Evolutionary conservation across 1,140 invertebrate species (phyloP), one percentile per base, ranked within the genome.

Genomic region (Conus betulinus): DNA sequence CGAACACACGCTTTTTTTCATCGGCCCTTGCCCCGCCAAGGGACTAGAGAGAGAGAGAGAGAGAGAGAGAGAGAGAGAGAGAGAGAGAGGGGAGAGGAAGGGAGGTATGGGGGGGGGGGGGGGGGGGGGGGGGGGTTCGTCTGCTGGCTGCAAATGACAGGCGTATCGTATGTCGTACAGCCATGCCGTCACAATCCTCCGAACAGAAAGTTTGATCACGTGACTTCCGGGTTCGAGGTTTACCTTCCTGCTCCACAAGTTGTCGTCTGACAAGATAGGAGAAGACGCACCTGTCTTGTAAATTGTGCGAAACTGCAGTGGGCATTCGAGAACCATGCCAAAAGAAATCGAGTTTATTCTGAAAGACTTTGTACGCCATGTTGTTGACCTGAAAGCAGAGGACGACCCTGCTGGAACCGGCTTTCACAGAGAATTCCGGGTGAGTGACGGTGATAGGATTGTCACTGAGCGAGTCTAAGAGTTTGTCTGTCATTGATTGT

Each of bases 381-480:
- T 96, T 87, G 95, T 96, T 89, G 95, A 94, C 84, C 93, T 96
- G 89, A 95, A 96, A 91, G 87, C 91, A 20, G 93, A 95, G 57
- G 93, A 93, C 63, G 94, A 93, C 85, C 93, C 90, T 84, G 93
- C 92, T 63, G 95, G 95, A 85, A 95, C 96, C 91, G 94, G 94
- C n/a, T 96, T 96, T 91, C 95, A 96, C 85, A 91, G 93, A 52
- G 96, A 96, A 93, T 96, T 96, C 92, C 95, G 96, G 93, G 96
- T 96, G 93, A 93, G 91, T 91, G 63, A 71, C 6, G 20, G 17
- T 63, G 17, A 20, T 63, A 63, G 60, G 39, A 39, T 39, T 39
- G 39, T 39, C 39, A 39, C 39, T 39, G 39, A 39, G 39, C 39
- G 39, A 39, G 39, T 39, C 39, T 39, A 3, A 39, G 39, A 39